A percentile compares a stretch with the other conserved stretches of the same genome.
These are phyloP conservation scores for Drosophila melanica DNA, from an alignment of 1,140 invertebrate species.

Conservation along the genomic window DNA sequence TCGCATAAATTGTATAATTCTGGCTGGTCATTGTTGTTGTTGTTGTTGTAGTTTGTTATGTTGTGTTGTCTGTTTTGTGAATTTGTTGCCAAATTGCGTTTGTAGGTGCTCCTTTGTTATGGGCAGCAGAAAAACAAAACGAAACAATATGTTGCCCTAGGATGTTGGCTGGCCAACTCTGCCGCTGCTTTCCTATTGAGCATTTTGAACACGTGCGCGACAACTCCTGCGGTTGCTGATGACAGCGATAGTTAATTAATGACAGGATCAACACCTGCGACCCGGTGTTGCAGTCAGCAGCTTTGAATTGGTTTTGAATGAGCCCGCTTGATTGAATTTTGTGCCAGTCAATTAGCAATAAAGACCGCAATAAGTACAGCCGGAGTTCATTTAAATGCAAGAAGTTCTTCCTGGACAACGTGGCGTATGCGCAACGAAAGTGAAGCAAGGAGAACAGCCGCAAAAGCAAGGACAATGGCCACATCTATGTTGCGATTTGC, in stretches of 20 bases:
- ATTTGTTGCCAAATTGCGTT: conserved; percentile 81
- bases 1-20: conserved; percentile 83
- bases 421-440: conserved; percentile 41
- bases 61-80: conserved; percentile 56
- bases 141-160: conserved; percentile 70
- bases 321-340: conserved; percentile 48
- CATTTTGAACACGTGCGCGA: conserved; percentile 46
- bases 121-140: conserved; percentile 18
- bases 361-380: conserved; percentile 42
- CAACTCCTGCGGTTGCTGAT: conserved; percentile 41
- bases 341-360: conserved; percentile 69
- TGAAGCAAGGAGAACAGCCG: not conserved
- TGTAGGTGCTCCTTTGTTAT: conserved; percentile 67
- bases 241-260: conserved; percentile 61
- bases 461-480: too few species aligned
- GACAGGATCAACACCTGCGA: conserved; percentile 36
- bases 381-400: conserved; percentile 65
- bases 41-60: conserved; percentile 34
- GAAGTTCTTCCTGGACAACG: conserved; percentile 45
- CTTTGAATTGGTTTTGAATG: conserved; percentile 62
- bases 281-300: conserved; percentile 30
- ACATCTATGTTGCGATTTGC: too few species aligned
- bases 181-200: conserved; percentile 10
- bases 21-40: conserved; percentile 60
- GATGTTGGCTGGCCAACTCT: not conserved